Conservation (phyloP, 2,888 invertebrate genomes). For the Listrodromus nycthemerus region DNA sequence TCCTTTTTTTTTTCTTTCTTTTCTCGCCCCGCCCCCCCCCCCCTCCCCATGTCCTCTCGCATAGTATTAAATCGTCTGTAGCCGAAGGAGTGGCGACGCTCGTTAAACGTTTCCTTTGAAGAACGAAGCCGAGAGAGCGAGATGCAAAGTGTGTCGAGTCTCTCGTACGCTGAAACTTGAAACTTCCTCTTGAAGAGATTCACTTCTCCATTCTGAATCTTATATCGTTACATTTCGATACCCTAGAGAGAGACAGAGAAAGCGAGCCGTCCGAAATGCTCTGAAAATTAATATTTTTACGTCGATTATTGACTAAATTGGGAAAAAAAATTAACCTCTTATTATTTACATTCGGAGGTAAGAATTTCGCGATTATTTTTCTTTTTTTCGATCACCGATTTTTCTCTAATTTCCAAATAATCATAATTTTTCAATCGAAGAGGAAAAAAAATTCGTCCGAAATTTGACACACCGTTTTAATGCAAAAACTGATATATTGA, state of each 20-base stretch:
- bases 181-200: slow-evolving; percentile 31
- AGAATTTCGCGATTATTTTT: background rate
- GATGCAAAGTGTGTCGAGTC: slow-evolving; percentile 46
- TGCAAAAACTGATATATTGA: too few relatives aligned
- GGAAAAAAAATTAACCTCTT: background rate
- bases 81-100: slow-evolving; percentile 53
- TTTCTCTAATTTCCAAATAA: slow-evolving; percentile 12
- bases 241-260: too few relatives aligned
- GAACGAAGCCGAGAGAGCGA: slow-evolving; percentile 11
- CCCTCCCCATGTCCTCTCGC: background rate
- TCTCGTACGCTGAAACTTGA: slow-evolving; percentile 43
- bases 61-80: slow-evolving; percentile 37
- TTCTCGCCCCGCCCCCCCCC: background rate
- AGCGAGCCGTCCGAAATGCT: background rate
- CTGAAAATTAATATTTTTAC: slow-evolving; percentile 11
- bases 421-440: background rate
- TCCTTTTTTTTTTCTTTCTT: slow-evolving; percentile 19
- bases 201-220: slow-evolving; percentile 40
- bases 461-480: too few relatives aligned
- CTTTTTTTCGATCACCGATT: background rate
- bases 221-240: slow-evolving; percentile 18
- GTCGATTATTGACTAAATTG: slow-evolving; percentile 1
- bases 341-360: background rate
- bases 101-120: slow-evolving; percentile 53
- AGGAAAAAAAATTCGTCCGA: too few relatives aligned